Evolutionary conservation across 1,140 invertebrate species (phyloP), one percentile per base, ranked within the genome.

Genomic region (Heliconius eleuchia): DNA sequence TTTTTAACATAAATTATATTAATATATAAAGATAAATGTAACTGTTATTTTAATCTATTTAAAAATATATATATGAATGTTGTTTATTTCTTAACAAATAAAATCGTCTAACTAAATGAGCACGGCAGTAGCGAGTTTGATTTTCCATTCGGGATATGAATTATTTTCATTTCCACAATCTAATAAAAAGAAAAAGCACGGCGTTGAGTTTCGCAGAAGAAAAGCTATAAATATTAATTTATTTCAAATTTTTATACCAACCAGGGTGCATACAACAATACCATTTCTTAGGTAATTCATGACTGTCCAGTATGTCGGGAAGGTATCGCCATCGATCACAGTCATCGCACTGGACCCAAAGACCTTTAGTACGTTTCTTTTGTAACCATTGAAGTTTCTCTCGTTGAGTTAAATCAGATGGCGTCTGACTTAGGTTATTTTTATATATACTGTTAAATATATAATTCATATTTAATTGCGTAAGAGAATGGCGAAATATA

Each of bases 251-350:
- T 57, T 23, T 73, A 84, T 70, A 79, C 84, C 82, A 85, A 96
- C 96, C 95, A 87, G 90, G 83, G 85, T 96, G 96, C 95, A 96
- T 96, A 37, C 90, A 80, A 83, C 96, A 97, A 82, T 93, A 95
- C 96, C 96, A 97, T 46, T 94, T 92, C 8, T 95, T 88, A 16
- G 96, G 96, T 37, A 97, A 84, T 66, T 95, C 92, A 34, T 94
- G 76, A 3, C 96, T 96, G 89, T 97, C 96, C 11, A 95, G 89
- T 8, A 96, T 91, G 57, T 95, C 74, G 1, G 94, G 85, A 5
- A 95, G 80, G 76, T 95, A 96, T 55, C 96, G 94, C 95, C 95
- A 96, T 78, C 95, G 95, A 78, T 95, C 84, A 85, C 96, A 97
- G 6, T 85, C 87, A 60, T 93, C 93, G 83, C 96, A 97, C 74